Conservation (phyloP, 2,888 invertebrate genomes). For the Deilephila elpenor region DNA sequence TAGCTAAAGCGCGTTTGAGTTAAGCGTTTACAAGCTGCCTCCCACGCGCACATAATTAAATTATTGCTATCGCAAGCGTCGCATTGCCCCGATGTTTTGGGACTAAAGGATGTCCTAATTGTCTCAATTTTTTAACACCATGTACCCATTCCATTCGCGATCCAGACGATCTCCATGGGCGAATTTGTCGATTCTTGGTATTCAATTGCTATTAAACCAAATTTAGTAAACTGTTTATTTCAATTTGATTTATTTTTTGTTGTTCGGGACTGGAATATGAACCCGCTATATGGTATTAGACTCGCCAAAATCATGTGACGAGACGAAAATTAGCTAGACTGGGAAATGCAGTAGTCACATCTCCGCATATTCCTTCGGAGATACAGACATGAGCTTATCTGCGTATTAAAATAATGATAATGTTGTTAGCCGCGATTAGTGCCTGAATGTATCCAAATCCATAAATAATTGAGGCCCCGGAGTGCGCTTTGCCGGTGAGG, state of each 20-base stretch:
- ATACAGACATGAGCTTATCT: too few relatives aligned
- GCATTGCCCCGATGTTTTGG: not conserved
- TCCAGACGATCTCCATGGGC: constrained; percentile 5
- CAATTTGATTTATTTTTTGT: too few relatives aligned
- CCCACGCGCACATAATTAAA: constrained; percentile 29
- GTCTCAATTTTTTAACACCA: constrained; percentile 23
- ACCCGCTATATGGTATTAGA: too few relatives aligned
- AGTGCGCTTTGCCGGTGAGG: constrained; percentile 33
- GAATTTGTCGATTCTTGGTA: constrained; percentile 5
- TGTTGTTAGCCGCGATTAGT: constrained; percentile 24
- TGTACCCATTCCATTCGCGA: constrained; percentile 9
- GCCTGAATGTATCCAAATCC: constrained; percentile 54
- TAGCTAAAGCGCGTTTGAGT: not conserved
- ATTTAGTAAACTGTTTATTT: constrained; percentile 17
- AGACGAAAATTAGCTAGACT: constrained; percentile 24
- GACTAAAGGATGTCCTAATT: constrained; percentile 31
- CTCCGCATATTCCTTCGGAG: too few relatives aligned
- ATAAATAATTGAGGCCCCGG: constrained; percentile 51
- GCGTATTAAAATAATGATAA: too few relatives aligned
- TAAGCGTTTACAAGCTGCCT: not conserved
- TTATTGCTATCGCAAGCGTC: constrained; percentile 15
- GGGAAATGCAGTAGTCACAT: too few relatives aligned
- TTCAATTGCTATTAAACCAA: not conserved
- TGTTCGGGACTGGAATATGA: too few relatives aligned
- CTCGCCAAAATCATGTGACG: too few relatives aligned